These are phyloP conservation scores for Drosophila aldrichi DNA, from an alignment of 2,888 invertebrate genomes.

Conservation along the genomic window DNA sequence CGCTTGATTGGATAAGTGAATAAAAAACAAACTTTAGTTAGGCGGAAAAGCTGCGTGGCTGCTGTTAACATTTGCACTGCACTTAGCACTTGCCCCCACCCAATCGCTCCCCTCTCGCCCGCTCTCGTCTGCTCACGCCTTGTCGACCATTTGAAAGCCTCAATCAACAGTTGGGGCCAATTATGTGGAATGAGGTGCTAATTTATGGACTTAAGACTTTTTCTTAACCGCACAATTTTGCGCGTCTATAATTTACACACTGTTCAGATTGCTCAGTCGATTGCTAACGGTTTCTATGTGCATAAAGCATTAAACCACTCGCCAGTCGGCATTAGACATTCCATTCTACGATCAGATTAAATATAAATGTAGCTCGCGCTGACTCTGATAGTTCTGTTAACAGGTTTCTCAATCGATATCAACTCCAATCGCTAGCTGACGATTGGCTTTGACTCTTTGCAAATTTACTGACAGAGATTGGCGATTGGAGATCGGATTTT, in stretches of 20 bases:
- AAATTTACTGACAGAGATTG: slow-evolving; percentile 11
- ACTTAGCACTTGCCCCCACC: slow-evolving; percentile 63
- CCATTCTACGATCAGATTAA: slow-evolving; percentile 37
- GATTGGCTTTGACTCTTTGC: neutral
- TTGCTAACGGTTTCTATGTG: slow-evolving; percentile 68
- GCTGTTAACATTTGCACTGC: slow-evolving; percentile 79
- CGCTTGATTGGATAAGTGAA: slow-evolving; percentile 78
- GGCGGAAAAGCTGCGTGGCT: slow-evolving; percentile 51
- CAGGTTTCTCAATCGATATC: slow-evolving; percentile 27
- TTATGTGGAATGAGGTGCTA: slow-evolving; percentile 81
- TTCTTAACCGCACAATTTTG: slow-evolving; percentile 58
- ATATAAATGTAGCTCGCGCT: slow-evolving; percentile 31
- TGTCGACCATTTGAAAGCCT: slow-evolving; percentile 69
- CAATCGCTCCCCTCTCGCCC: neutral
- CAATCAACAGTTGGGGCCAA: slow-evolving; percentile 70
- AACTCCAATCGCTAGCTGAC: neutral
- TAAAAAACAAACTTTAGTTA: slow-evolving; percentile 63
- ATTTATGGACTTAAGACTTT: slow-evolving; percentile 79
- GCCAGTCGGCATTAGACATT: slow-evolving; percentile 15
- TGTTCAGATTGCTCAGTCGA: slow-evolving; percentile 50
- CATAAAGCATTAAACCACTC: slow-evolving; percentile 39
- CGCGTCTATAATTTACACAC: slow-evolving; percentile 70
- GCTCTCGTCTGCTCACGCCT: slow-evolving; percentile 10
- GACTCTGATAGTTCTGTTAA: slow-evolving; percentile 22
- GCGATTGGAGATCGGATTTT: neutral